Percentiles rank a stretch among this genome's conserved stretches.
Conservation (phyloP, 2,797 vertebrate genomes). For the Sorex maritimensis region DNA sequence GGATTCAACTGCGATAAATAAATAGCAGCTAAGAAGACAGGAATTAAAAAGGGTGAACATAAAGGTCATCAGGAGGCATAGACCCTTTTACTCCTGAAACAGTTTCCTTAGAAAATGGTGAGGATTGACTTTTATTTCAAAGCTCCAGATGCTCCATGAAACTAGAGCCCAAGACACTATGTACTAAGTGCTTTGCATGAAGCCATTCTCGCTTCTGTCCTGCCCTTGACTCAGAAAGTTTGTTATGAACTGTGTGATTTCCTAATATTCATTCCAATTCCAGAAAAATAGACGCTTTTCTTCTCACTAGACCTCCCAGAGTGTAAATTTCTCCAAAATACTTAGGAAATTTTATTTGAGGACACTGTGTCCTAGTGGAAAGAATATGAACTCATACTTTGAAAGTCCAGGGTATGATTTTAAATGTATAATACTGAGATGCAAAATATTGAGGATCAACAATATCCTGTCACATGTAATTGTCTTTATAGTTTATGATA, state of each 20-base stretch:
- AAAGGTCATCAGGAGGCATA: background rate
- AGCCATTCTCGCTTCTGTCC: constrained; percentile 68
- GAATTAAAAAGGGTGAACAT: background rate
- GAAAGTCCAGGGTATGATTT: background rate
- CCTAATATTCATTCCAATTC: constrained; percentile 51
- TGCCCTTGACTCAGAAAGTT: constrained; percentile 67
- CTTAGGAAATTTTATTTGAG: constrained; percentile 40
- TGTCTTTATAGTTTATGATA: constrained; percentile 30
- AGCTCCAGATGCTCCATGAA: constrained; percentile 33
- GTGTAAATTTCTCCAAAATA: constrained; percentile 59
- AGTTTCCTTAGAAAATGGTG: background rate
- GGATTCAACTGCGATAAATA: constrained; percentile 2
- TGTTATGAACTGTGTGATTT: constrained; percentile 15
- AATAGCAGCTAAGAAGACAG: background rate
- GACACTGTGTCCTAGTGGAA: constrained; percentile 7
- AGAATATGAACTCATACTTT: background rate
- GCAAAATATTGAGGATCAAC: background rate
- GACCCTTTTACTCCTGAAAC: background rate
- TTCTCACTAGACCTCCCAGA: constrained; percentile 32
- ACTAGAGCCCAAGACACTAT: constrained; percentile 15
- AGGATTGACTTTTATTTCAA: constrained; percentile 39
- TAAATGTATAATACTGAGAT: background rate
- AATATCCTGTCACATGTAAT: background rate
- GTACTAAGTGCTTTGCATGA: background rate
- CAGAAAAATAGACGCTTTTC: constrained; percentile 47